Base-by-base conservation (phyloP, 2,113 vertebrate genomes). In the Setophaga kirtlandii region DNA sequence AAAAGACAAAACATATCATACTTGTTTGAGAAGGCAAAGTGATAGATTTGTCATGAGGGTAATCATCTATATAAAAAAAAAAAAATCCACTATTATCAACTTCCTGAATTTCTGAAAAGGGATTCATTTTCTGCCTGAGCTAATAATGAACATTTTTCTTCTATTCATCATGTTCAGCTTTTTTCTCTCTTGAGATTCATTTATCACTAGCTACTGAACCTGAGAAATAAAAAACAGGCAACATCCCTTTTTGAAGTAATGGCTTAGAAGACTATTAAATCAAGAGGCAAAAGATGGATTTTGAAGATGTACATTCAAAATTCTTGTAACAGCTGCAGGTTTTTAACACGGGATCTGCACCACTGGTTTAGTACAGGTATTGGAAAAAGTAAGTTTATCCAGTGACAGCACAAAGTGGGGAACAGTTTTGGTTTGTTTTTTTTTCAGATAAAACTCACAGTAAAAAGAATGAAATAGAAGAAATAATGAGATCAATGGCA, bases 11-110 rank as follows among this genome's bases (percentile, higher is more conserved):
- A 81, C 90, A 63, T 53, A 88, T 58, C 89, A 79, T 44, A 74
- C 21, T 68, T 70, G 90, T 92, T 64, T 84, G 79, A 90, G 87
- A 88, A 85, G 44, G 70, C 47, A 87, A 92, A 87, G 86, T 85
- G 96, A 97, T 95, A 95, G 87, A 95, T 85, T 96, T 97, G 96
- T 97, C 98, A 97, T 41, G 71, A 98, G 93, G 86, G 92, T 95
- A 98, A 97, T 97, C 90, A 97, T 90, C 94, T 97, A 95, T 96
- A 81, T 86, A 50, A 41, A 60, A 47, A 92, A 41, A 60, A 47
- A 92, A 89, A 84, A 91, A 42, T 25, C 92, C 90, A 90, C 87
- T 97, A 94, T 93, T 74, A 92, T 69, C 94, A 92, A 87, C 88
- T 95, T 96, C 74, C 69, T 81, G 93, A 92, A 94, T 97, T 96